phyloP scores from a whole-genome alignment of 2,113 vertebrate genomes.

The Chlorodrepanis virens region DNA sequence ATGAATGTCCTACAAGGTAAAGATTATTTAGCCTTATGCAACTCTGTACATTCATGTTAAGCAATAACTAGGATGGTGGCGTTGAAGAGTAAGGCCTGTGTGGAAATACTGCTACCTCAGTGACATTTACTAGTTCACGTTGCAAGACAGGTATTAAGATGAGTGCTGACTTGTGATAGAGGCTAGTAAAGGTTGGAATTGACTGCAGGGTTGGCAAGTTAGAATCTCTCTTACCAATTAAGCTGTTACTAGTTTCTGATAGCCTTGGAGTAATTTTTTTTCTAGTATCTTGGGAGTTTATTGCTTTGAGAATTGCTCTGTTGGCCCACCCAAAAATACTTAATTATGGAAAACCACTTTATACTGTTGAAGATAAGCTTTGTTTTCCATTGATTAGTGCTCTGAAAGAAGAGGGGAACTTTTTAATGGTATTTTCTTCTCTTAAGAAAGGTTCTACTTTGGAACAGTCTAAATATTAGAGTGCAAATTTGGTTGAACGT shows the following conservation, averaged over 20 bases:
- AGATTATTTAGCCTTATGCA: not conserved
- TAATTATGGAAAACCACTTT: not conserved
- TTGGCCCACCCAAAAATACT: not conserved
- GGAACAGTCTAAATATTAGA: not conserved
- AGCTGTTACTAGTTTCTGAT: not conserved
- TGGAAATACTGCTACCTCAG: not conserved
- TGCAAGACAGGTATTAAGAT: not conserved
- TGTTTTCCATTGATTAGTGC: not conserved
- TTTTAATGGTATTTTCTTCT: not conserved
- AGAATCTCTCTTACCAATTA: not conserved
- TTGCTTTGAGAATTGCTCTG: not conserved
- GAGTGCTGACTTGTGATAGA: not conserved
- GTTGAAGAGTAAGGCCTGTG: not conserved
- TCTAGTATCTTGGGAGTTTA: not conserved
- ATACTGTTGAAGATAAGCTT: not conserved
- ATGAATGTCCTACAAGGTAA: conserved; percentile 93
- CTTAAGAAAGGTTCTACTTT: not conserved
- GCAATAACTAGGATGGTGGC: not conserved
- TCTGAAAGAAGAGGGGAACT: not conserved
- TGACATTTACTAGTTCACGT: not conserved
- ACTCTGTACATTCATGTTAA: not conserved
- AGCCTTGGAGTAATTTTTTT: not conserved
- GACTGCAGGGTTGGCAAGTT: not conserved
- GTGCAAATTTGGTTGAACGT: not conserved
- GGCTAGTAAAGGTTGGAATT: not conserved